Evolutionary conservation across 2,888 invertebrate species (phyloP).

Genomic region (Aethes cnicana): DNA sequence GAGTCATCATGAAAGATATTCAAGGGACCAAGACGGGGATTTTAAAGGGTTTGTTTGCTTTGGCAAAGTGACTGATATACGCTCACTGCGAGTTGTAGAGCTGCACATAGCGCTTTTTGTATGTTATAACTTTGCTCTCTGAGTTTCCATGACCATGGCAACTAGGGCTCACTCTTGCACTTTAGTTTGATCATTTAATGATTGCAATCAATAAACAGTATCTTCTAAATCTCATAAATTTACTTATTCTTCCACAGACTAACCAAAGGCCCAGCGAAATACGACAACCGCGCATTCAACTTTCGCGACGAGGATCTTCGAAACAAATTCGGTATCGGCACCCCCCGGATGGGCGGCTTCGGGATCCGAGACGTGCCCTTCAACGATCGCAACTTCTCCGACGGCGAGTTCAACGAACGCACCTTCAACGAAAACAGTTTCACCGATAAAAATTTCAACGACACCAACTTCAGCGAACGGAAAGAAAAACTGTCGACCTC

Average conservation of each 20-base stretch:
- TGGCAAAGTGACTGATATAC: too few species aligned
- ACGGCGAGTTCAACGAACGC: conserved; percentile 71
- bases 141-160: too few species aligned
- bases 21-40: too few species aligned
- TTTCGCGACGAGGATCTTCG: conserved; percentile 72
- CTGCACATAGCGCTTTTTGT: too few species aligned
- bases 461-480: conserved; percentile 56
- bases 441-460: conserved; percentile 55
- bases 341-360: conserved; percentile 76
- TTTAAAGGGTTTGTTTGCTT: too few species aligned
- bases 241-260: conserved; percentile 48
- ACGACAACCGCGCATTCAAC: conserved; percentile 70
- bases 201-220: not conserved
- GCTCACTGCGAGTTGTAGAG: too few species aligned
- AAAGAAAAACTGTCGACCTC: conserved; percentile 76
- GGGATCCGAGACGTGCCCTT: conserved; percentile 74
- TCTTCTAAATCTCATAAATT: too few species aligned
- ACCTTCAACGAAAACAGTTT: conserved; percentile 65
- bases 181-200: too few species aligned
- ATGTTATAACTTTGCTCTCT: too few species aligned
- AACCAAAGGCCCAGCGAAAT: conserved; percentile 60
- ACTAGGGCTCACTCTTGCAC: too few species aligned
- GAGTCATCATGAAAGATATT: too few species aligned
- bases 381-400: conserved; percentile 69
- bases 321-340: conserved; percentile 72